Evolutionary conservation across 2,113 vertebrate genomes (phyloP).

Genomic region (Pseudorectes ferrugineus): DNA sequence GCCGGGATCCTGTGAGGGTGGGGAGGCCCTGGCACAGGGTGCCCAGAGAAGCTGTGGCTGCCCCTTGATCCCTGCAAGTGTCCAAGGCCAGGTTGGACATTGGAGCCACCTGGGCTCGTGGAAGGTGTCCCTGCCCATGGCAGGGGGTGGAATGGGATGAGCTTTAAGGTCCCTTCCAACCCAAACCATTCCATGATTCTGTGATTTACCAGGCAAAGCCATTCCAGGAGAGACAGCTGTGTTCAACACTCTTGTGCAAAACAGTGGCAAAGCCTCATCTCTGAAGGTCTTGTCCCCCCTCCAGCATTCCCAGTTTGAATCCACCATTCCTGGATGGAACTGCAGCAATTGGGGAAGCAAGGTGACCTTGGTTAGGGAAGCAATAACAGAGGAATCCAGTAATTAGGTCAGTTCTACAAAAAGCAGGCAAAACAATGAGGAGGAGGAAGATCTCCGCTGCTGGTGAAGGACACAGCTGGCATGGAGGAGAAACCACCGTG

Average conservation of each 20-base stretch:
- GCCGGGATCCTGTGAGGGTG: neutral
- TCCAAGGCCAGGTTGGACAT: accelerated
- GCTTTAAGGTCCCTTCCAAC: neutral
- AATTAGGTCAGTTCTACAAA: neutral
- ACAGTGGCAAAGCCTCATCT: neutral
- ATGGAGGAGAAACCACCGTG: neutral
- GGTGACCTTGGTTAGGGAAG: neutral
- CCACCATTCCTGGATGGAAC: neutral
- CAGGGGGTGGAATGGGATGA: neutral
- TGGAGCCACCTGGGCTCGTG: accelerated
- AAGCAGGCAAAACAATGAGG: neutral
- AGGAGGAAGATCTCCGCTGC: neutral
- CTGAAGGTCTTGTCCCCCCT: neutral
- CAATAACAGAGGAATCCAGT: neutral
- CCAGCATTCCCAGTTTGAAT: neutral
- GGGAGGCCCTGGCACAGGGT: neutral
- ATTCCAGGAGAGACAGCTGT: neutral
- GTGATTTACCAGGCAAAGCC: neutral
- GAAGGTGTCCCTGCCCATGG: neutral
- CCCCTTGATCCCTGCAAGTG: neutral
- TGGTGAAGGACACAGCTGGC: neutral
- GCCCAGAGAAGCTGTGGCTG: neutral
- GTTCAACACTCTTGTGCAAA: neutral
- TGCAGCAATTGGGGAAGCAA: neutral
- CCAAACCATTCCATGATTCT: neutral